Conservation (phyloP, 2,113 vertebrate genomes). For the Rhipidura dahli region DNA sequence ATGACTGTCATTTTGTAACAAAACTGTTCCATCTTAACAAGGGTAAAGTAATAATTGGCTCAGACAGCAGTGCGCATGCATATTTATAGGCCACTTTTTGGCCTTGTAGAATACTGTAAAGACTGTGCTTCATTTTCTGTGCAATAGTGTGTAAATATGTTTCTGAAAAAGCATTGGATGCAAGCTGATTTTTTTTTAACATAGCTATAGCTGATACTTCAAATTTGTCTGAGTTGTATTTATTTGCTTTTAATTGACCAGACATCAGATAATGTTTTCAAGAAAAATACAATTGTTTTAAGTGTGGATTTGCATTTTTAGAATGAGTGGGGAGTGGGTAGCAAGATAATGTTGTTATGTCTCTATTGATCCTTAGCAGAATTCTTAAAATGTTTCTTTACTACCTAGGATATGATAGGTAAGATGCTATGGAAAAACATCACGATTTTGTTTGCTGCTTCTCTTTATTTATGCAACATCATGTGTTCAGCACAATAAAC, state of each 20-base stretch:
- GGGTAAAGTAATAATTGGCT: neutral
- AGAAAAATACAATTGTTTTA: neutral
- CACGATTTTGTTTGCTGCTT: neutral
- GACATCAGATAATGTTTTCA: neutral
- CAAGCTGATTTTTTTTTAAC: neutral
- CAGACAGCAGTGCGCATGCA: neutral
- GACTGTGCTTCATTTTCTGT: neutral
- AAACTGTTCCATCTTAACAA: neutral
- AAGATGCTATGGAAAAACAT: neutral
- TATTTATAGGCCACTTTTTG: neutral
- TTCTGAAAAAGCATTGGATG: neutral
- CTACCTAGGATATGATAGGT: neutral
- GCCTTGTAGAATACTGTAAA: neutral
- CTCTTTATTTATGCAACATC: neutral
- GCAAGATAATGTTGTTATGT: neutral
- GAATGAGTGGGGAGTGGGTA: neutral
- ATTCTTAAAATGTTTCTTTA: neutral
- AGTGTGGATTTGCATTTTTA: neutral
- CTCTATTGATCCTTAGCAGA: neutral
- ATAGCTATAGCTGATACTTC: neutral
- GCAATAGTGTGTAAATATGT: neutral
- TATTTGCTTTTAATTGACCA: neutral
- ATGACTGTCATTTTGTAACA: neutral
- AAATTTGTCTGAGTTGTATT: neutral
- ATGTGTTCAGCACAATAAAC: neutral